Conservation (phyloP, 2,797 vertebrate genomes). For the Pipistrellus pygmaeus region DNA sequence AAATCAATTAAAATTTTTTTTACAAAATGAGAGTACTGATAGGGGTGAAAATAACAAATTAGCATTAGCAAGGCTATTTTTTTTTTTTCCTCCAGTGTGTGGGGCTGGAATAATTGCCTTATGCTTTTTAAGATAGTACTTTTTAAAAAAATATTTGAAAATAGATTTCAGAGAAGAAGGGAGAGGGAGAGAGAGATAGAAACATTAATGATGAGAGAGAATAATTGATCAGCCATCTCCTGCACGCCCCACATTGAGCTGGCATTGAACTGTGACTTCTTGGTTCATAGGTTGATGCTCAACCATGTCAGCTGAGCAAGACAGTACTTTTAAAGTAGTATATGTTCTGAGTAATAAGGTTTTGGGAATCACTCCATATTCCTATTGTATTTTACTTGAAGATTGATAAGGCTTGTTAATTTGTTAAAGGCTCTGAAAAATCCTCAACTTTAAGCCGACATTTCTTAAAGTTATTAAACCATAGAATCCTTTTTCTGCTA, state of each 20-base stretch:
- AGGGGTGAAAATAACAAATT: constrained; percentile 30
- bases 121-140: neutral
- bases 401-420: constrained; percentile 14
- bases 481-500: neutral
- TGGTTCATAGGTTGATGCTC: no score
- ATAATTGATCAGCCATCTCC: no score
- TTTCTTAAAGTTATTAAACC: constrained; percentile 27
- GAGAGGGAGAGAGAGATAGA: no score
- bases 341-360: neutral
- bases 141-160: no score
- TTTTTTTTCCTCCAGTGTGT: no score
- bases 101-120: neutral
- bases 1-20: no score
- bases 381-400: constrained; percentile 65
- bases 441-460: neutral
- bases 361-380: neutral
- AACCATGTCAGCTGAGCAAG: neutral
- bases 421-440: constrained; percentile 26
- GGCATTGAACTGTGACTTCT: no score
- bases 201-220: no score
- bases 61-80: neutral
- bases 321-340: neutral
- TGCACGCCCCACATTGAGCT: no score
- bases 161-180: no score
- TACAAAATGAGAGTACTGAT: neutral